Percentiles rank a stretch among this genome's conserved stretches.
These are phyloP conservation scores for Cardinalis cardinalis DNA, from an alignment of 2,113 vertebrate genomes.

Conservation along the genomic window DNA sequence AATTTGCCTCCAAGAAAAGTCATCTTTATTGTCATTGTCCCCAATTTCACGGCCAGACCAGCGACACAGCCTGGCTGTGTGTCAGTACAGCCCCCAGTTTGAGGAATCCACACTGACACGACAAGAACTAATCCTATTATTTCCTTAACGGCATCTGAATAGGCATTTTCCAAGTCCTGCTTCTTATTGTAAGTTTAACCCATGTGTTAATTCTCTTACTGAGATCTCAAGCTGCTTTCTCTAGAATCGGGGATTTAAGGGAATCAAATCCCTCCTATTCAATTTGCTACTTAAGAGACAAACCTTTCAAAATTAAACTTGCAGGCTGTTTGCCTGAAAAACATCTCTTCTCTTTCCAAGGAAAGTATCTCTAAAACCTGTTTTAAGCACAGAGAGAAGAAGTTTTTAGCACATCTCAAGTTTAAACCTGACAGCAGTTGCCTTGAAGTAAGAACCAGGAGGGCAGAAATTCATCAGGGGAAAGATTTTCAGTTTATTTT, in stretches of 20 bases:
- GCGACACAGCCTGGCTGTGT: neutral
- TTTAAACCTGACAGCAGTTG: neutral
- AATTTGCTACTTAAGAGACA: constrained; percentile 20
- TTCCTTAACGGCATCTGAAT: constrained; percentile 43
- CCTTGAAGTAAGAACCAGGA: neutral
- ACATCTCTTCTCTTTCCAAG: neutral
- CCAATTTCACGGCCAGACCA: neutral
- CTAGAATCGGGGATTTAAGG: constrained; percentile 26
- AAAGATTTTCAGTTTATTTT: neutral
- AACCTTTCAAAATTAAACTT: constrained; percentile 36
- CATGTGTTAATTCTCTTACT: constrained; percentile 58
- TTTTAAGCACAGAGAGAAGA: neutral
- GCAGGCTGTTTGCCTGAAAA: neutral
- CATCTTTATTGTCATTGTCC: constrained; percentile 14
- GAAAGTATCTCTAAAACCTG: neutral
- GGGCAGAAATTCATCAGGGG: rapidly evolving
- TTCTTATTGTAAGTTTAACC: constrained; percentile 53
- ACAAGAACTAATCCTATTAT: constrained; percentile 66
- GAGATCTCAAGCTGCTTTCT: constrained; percentile 60
- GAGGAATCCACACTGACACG: constrained; percentile 21
- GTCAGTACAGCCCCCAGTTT: neutral
- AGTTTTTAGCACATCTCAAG: neutral
- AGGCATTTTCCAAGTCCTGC: constrained; percentile 33
- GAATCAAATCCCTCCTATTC: constrained; percentile 47
- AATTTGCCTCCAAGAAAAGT: neutral